Evolutionary conservation across 2,888 invertebrate genomes (phyloP).

Genomic region (Mellilla xanthometata): DNA sequence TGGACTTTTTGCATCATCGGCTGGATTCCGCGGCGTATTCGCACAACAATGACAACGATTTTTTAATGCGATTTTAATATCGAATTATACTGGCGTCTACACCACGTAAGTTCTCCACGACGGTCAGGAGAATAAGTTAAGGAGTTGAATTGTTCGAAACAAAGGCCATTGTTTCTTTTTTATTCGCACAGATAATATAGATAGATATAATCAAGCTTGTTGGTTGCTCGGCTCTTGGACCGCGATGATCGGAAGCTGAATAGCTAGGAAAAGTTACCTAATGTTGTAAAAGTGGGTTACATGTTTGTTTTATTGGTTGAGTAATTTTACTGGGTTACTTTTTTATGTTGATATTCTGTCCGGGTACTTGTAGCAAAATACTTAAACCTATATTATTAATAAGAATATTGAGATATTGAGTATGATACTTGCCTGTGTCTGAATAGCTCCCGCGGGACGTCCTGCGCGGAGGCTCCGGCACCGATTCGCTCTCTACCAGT

Average conservation of each 20-base stretch:
- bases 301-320: conserved; percentile 15
- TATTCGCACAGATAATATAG: conserved; percentile 57
- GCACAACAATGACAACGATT: conserved; percentile 26
- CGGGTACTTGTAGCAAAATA: too few relatives aligned
- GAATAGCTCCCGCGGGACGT: conserved; percentile 78
- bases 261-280: conserved; percentile 43
- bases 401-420: neutral
- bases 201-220: conserved; percentile 46
- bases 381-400: too few relatives aligned
- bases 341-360: too few relatives aligned
- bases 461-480: conserved; percentile 86
- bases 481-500: conserved; percentile 83
- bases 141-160: conserved; percentile 61
- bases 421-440: conserved; percentile 79
- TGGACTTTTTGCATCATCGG: conserved; percentile 31
- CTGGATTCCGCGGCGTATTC: conserved; percentile 16
- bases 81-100: conserved; percentile 16
- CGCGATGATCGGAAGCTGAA: conserved; percentile 43
- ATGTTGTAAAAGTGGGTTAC: conserved; percentile 38
- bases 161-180: conserved; percentile 76
- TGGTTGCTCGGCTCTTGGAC: conserved; percentile 45
- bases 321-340: conserved; percentile 2
- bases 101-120: conserved; percentile 52
- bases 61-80: conserved; percentile 24
- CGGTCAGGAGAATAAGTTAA: conserved; percentile 63